Conservation (phyloP, 2,888 invertebrate genomes). For the Drosophila picticornis region DNA sequence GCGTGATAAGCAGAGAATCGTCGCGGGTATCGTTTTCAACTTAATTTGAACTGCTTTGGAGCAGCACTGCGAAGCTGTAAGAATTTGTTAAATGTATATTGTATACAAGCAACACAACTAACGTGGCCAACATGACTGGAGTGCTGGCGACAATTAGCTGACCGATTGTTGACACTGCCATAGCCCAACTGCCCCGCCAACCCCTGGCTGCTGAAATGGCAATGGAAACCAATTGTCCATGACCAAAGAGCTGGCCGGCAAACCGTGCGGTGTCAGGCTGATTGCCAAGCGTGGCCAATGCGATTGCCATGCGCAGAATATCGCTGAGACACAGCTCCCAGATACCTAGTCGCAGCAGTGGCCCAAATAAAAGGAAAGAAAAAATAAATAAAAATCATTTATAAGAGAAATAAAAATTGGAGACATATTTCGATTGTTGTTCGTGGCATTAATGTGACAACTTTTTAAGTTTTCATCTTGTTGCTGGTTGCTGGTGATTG, state of each 20-base stretch:
- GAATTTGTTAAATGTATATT: conserved; percentile 1
- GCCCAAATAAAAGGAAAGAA: conserved; percentile 17
- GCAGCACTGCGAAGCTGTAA: background rate
- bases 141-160: conserved; percentile 68
- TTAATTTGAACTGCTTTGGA: background rate
- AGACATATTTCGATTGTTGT: conserved; percentile 53
- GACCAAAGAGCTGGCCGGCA: conserved; percentile 34
- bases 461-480: conserved; percentile 32
- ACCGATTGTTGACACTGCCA: conserved; percentile 50
- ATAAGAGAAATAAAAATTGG: conserved; percentile 6
- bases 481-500: conserved; percentile 7
- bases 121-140: conserved; percentile 42
- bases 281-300: conserved; percentile 68
- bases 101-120: conserved; percentile 11
- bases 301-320: conserved; percentile 40
- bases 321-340: conserved; percentile 1
- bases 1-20: background rate
- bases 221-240: conserved; percentile 61
- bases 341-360: conserved; percentile 30
- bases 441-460: conserved; percentile 42
- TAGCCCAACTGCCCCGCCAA: background rate
- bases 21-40: background rate
- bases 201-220: conserved; percentile 6
- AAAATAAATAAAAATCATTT: background rate
- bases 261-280: conserved; percentile 35